Conservation (phyloP, 2,888 invertebrate genomes). For the Tholera decimalis region DNA sequence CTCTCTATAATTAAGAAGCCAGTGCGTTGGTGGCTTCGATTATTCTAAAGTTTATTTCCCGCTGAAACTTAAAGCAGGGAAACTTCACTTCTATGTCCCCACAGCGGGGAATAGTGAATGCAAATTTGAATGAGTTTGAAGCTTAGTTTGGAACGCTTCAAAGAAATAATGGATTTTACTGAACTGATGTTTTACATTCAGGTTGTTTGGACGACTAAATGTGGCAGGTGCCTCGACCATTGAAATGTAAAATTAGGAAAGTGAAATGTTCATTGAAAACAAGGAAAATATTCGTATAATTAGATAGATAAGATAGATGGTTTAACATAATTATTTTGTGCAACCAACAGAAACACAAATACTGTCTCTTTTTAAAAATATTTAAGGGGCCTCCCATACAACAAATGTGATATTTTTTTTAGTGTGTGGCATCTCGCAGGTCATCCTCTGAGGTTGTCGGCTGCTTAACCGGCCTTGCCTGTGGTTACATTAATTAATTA, state of each 20-base stretch:
- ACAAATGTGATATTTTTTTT: too few species aligned
- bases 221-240: constrained; percentile 1
- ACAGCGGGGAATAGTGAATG: constrained; percentile 53
- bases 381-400: too few species aligned
- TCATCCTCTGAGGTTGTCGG: too few species aligned
- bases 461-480: too few species aligned
- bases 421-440: too few species aligned
- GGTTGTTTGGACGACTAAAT: constrained; percentile 15
- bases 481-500: too few species aligned
- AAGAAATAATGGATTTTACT: constrained; percentile 56
- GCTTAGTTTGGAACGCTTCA: constrained; percentile 48
- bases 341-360: too few species aligned
- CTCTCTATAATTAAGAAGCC: constrained; percentile 29
- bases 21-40: constrained; percentile 45
- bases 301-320: too few species aligned
- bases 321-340: too few species aligned
- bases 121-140: constrained; percentile 56
- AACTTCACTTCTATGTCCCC: constrained; percentile 45
- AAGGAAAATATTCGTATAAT: too few species aligned
- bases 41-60: constrained; percentile 55
- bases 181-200: constrained; percentile 47
- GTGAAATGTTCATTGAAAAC: too few species aligned
- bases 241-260: background rate
- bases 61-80: constrained; percentile 39
- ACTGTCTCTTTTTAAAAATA: too few species aligned